Evolutionary conservation across 1,140 invertebrate species (phyloP), one percentile per base, ranked within the genome.

Genomic region (Heliconius congener): DNA sequence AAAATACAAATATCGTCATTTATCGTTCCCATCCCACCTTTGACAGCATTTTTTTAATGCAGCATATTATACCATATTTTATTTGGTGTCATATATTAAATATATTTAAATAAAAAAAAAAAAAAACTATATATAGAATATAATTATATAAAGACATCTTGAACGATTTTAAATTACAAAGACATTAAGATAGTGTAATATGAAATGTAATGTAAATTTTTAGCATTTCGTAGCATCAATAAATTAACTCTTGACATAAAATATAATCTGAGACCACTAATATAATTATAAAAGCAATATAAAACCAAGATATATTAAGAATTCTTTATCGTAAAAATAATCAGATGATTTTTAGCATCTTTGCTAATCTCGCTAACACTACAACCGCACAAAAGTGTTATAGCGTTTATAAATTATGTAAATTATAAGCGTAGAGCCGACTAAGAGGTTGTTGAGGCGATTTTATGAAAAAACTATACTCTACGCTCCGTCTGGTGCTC

Each of bases 391-490:
- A 74, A 76, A 52, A 76, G 71, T 60, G 73, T 80, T 72, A 81
- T 84, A 78, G 71, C 85, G 87, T 90, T 93, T 92, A 93, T 93
- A 88, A 93, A 93, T 91, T 93, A 93, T 93, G 92, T 92, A 90
- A 92, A 93, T 92, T 91, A 89, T 87, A 88, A 90, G 89, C 86
- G 87, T 87, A 87, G 87, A 89, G 88, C 88, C 89, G 87, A 89
- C 87, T 88, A 79, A 90, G 86, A 91, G 87, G 87, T 89, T 87
- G 88, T 87, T 88, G 90, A 84, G 80, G 85, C 82, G 89, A 81
- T 88, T 82, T 81, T 87, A 85, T 88, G 84, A 86, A 91, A 92
- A 92, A 91, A 88, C 86, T 79, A 79, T 86, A 85, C 79, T 88
- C 87, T 85, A 91, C 86, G 87, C 88, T 91, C 84, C 83, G 85